Base-by-base conservation (phyloP, 1,140 invertebrate species). In the Homalodisca vitripennis region DNA sequence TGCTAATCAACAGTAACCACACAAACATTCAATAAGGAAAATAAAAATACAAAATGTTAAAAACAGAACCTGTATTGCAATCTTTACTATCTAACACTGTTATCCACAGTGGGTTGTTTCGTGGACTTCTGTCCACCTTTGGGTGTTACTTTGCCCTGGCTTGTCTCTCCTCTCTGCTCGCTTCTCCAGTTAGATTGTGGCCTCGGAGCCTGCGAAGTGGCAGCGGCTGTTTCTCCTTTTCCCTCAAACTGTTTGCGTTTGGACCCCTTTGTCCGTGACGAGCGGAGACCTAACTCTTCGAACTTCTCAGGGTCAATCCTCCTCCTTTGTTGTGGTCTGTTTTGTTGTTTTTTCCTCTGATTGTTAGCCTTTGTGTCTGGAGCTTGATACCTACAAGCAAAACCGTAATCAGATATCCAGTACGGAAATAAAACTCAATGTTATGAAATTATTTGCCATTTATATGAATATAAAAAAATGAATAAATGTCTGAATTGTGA, bases 371-470 rank as follows among this genome's bases (percentile, higher is more conserved):
- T 1, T 60, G 6, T 27, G 3, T 10, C 17, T 6, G 63, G 63
- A 2, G 32, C 34, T 66, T 66, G 63, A 26, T 66, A 66, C 1
- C 63, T 66, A 22, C 46, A 66, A 66, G 12, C 30, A 2, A 62
- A 6, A 62, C 20, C 10, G 6, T 12, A 60, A 26, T 3, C 3
- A 64, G 34, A 3, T 31, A 64, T 32, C n/a, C 30, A 64, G 1
- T 64, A 32, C 20, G 1, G n/a, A 31, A 14, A 29, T 62, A 3
- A 29, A 27, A 10, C 3, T 27, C 10, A 29, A 10, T 27, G 24
- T 26, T 29, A 62, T 29, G 29, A 29, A 62, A 62, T 29, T 10
- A 13, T 62, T 10, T 29, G 29, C 3, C 14, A 12, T 10, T 10
- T 6, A 26, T 10, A 20, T 53, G 57, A 20, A 29, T 29, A 6